These are phyloP conservation scores for Eilema caniola DNA, from an alignment of 2,888 invertebrate genomes.

Conservation along the genomic window DNA sequence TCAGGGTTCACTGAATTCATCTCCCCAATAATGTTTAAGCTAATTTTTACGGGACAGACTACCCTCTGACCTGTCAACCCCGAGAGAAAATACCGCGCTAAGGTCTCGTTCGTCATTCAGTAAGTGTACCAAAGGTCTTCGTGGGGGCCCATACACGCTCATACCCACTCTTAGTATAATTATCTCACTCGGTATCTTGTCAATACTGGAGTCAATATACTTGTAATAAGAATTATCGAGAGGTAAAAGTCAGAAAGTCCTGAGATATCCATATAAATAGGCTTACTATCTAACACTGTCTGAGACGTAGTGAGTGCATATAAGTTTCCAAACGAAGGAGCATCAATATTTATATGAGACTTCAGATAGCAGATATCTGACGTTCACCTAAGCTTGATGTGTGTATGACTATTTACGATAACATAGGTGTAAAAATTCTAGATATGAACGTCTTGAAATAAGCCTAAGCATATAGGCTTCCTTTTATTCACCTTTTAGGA, in stretches of 20 bases:
- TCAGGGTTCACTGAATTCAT: too few relatives aligned
- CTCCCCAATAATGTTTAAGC: too few relatives aligned
- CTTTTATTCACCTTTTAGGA: not conserved
- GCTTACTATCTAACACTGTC: not conserved
- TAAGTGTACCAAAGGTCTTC: too few relatives aligned
- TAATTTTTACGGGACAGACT: too few relatives aligned
- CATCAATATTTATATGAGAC: not conserved
- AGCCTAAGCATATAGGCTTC: too few relatives aligned
- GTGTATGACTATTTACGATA: not conserved
- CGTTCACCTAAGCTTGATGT: not conserved
- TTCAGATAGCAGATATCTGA: not conserved
- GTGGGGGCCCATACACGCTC: too few relatives aligned
- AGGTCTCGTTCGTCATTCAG: too few relatives aligned
- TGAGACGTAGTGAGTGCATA: not conserved
- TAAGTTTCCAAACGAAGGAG: not conserved
- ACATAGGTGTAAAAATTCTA: too few relatives aligned
- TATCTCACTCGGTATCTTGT: not conserved
- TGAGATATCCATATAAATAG: slow-evolving; percentile 1
- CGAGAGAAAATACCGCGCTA: too few relatives aligned
- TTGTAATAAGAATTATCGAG: not conserved
- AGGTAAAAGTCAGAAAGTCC: not conserved
- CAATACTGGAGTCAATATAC: not conserved
- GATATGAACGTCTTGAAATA: too few relatives aligned
- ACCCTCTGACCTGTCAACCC: too few relatives aligned
- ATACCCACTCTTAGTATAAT: too few relatives aligned